Evolutionary conservation across 2,113 vertebrate species (phyloP), one percentile per base, ranked within the genome.

Genomic region (Motacilla tschutschensis): DNA sequence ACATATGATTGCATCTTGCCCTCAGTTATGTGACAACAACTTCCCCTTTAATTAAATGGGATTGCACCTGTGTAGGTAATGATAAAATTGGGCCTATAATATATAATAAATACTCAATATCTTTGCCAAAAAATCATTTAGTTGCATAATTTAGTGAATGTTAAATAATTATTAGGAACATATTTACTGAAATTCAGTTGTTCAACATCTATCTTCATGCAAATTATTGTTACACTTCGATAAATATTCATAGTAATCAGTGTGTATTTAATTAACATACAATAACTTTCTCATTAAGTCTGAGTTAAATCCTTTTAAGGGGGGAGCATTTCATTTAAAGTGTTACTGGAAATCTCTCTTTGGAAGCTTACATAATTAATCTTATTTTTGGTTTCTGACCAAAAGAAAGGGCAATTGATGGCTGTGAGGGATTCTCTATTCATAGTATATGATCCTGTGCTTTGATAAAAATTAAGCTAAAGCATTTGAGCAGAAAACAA

Each of bases 211-310:
- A 96, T 97, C 96, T 97, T 96, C 95, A 97, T 97, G 96, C 94
- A 96, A 95, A 95, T 91, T 89, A 89, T 96, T 95, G 94, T 93
- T 96, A 95, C 90, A 95, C 89, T 88, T 91, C 60, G 8, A 96
- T 95, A 96, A 96, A 96, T 96, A 96, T 94, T 97, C 94, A 97
- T 94, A 95, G 93, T 94, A 96, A 97, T 97, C 95, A 95, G 88
- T 67, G 81, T 91, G 89, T 96, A 94, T 96, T 96, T 96, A 97
- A 97, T 97, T 97, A 97, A 95, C 95, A 97, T 96, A 96, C 96
- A 97, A 97, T 97, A 97, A 96, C 93, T 96, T 94, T 78, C 86
- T 96, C 95, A 96, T 97, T 96, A 96, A 95, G 87, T 86, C 65
- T 94, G 96, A 96, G 93, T 96, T 96, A 96, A 96, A 96, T 90